phyloP scores from a whole-genome alignment of 2,113 vertebrate genomes.

The Heterochromis multidens region DNA sequence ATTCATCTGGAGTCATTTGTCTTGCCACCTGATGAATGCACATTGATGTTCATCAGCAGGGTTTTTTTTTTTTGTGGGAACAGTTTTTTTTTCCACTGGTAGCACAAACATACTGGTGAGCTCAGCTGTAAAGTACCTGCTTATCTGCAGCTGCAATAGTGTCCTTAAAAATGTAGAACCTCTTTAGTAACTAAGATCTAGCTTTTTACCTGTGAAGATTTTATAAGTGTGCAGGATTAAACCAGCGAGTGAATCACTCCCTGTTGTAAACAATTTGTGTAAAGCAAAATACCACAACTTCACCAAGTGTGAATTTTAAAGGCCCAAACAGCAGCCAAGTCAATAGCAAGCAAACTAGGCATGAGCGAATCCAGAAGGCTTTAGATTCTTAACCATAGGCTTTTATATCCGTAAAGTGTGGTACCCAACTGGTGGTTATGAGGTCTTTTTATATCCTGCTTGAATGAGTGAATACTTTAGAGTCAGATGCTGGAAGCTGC shows the following conservation, averaged over 20 bases:
- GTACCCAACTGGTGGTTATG: constrained; percentile 38
- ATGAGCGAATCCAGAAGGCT: constrained; percentile 49
- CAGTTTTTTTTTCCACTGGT: not conserved
- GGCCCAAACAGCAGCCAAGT: constrained; percentile 38
- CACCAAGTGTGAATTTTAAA: constrained; percentile 65
- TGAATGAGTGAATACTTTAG: constrained; percentile 12
- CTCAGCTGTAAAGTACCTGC: not conserved
- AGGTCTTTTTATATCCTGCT: constrained; percentile 29
- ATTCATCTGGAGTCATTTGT: not conserved
- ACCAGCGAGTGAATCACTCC: constrained; percentile 8
- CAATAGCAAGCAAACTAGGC: constrained; percentile 23
- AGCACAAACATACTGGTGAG: not conserved
- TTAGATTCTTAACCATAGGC: constrained; percentile 5
- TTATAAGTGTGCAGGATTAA: constrained; percentile 6
- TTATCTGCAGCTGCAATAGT: not conserved
- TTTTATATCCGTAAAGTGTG: constrained; percentile 40
- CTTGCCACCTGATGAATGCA: not conserved
- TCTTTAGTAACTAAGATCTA: not conserved
- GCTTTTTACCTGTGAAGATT: constrained; percentile 4
- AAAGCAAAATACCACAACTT: constrained; percentile 44
- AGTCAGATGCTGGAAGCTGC: not conserved
- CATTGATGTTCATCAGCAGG: not conserved
- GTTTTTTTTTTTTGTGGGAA: not conserved
- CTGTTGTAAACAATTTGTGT: constrained; percentile 20
- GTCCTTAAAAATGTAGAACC: not conserved